Base-by-base conservation (phyloP, 2,888 invertebrate genomes). In the Exephanes ischioxanthus region DNA sequence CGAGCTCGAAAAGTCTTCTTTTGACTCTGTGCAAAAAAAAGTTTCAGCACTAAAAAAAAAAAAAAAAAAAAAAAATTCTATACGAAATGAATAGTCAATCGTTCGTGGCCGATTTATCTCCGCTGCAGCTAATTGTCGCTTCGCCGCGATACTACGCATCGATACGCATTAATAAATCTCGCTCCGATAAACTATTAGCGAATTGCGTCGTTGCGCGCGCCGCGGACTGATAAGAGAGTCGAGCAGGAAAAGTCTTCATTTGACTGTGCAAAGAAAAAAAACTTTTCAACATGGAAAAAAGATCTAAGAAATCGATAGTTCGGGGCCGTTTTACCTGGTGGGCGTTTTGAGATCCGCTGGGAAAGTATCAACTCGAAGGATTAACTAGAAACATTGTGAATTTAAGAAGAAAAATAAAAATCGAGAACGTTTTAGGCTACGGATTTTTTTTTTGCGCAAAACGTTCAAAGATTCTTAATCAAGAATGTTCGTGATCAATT, bases 121-220 rank as follows among this genome's bases (percentile, higher is more conserved):
- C 41, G 2, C 2, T 41, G 41, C 41, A 11, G 41, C 41, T 41
- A 41, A 11, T 30, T 5, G 4, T 30, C 61, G 14, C 14, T 1
- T 9, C 61, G 22, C 1, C 30, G 26, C 61, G 61, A 61, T n/a
- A 30, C 22, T 9, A 30, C 7, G 11, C 14, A 26, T 61, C 30
- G 26, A 61, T 33, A 30, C 63, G 63, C 63, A 30, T 63, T 63
- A 16, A 63, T 63, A 63, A 63, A 63, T n/a, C n/a, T 30, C 30
- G 30, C 5, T 26, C 14, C 30, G 30, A 61, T 61, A 14, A 16
- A 14, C 61, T 16, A 61, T 30, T 30, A 1, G 22, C 30, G 26
- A 30, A 30, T 61, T 16, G 61, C 61, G 61, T 30, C 61, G 61
- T 61, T 61, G 61, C 30, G 14, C 30, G 61, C 30, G 11, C 26